Base-by-base conservation (phyloP, 2,113 vertebrate species). In the Cyphomyrus discorhynchus region DNA sequence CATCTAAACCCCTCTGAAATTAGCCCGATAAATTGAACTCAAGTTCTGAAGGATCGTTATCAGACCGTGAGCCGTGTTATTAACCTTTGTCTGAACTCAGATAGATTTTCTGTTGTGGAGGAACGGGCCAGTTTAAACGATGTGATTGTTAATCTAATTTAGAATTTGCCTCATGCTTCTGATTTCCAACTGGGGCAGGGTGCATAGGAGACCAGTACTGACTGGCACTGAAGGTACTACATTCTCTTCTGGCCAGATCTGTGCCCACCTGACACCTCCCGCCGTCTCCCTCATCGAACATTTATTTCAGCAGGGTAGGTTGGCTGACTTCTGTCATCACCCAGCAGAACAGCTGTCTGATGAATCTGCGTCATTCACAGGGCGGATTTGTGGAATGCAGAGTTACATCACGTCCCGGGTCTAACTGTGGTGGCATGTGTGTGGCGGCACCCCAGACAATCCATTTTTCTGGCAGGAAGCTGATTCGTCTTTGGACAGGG, bases 401-500 rank as follows among this genome's bases (percentile, higher is more conserved):
- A 3, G 31, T 21, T 6, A 3, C 56, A 62, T n/a, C 45, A 10
- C 24, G 50, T 56, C 10, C 85, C 2, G 31, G 1, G 15, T 87
- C 11, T 53, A 42, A 85, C 47, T 15, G 45, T 46, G 7, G 9
- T 46, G 10, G 83, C 83, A 47, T n/a, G 21, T 35, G 21, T 3
- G 15, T 77, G 70, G 15, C 13, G 13, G 4, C 4, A 39, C 19
- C 31, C 74, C 21, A 90, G 49, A 96, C 95, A 96, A 96, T 96
- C 19, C 31, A 9, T 35, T 35, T 35, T 35, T 96, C 92, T 92
- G 90, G 91, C n/a, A 90, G 93, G 95, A 95, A 96, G 95, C 96
- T 95, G 94, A 95, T 92, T 93, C 94, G 92, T 95, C 95, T 95
- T 94, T 94, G 92, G 93, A 93, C 45, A 91, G 90, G 93, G 94